These are phyloP conservation scores for Agriopis aurantiaria DNA, from an alignment of 2,888 invertebrate species.

Conservation along the genomic window DNA sequence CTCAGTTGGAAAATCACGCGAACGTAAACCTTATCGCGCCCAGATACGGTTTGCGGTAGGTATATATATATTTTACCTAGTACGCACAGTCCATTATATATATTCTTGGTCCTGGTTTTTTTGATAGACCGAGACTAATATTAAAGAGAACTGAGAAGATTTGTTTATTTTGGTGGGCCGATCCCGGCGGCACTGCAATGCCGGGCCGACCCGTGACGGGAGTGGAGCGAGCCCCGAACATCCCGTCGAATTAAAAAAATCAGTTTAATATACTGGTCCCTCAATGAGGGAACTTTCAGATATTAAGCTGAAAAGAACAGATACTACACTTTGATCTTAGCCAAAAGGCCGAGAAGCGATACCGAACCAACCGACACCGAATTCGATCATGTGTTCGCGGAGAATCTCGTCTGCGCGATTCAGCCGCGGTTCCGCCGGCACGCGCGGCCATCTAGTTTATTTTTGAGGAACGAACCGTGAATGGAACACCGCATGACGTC, in stretches of 20 bases:
- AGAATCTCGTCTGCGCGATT: constrained; percentile 32
- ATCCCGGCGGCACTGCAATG: constrained; percentile 55
- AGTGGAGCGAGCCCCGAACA: constrained; percentile 54
- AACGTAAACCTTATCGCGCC: too few relatives aligned
- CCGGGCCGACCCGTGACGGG: constrained; percentile 52
- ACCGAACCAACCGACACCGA: background rate
- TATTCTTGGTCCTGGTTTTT: too few relatives aligned
- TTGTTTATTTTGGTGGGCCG: constrained; percentile 41
- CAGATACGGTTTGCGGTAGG: too few relatives aligned
- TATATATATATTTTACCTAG: too few relatives aligned
- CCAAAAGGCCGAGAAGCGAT: constrained; percentile 39
- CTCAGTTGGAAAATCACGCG: too few relatives aligned
- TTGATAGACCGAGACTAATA: too few relatives aligned
- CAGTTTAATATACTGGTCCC: constrained; percentile 54
- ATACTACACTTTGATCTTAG: constrained; percentile 53
- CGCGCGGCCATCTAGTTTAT: constrained; percentile 32
- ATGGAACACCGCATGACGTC: background rate
- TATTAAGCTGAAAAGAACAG: constrained; percentile 54
- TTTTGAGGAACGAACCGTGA: background rate
- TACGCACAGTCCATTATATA: too few relatives aligned
- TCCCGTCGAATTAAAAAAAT: constrained; percentile 41
- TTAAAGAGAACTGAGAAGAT: too few relatives aligned
- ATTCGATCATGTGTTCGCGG: background rate
- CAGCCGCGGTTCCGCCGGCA: constrained; percentile 29
- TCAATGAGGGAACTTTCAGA: constrained; percentile 51